phyloP scores from a whole-genome alignment of 2,888 invertebrate species.

The Ceriagrion tenellum region DNA sequence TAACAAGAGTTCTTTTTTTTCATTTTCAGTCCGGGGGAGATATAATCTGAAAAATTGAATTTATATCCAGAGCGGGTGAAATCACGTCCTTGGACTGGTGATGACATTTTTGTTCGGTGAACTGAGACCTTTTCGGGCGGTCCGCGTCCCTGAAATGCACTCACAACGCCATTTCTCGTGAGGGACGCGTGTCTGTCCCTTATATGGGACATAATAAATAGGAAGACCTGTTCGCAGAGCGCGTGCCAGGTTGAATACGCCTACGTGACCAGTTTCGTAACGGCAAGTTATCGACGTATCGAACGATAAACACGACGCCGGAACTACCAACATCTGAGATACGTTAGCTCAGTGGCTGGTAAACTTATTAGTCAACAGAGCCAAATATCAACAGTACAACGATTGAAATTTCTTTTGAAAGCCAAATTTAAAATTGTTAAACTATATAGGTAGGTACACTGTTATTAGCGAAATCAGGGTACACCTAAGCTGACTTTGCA shows the following conservation, averaged over 20 bases:
- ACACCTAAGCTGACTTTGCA: no score
- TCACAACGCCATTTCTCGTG: not conserved
- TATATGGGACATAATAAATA: not conserved
- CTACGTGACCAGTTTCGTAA: slow-evolving; percentile 17
- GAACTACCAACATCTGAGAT: not conserved
- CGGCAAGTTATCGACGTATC: not conserved
- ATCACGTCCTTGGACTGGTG: not conserved
- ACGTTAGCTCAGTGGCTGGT: no score
- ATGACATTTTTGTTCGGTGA: not conserved
- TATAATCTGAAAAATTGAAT: not conserved
- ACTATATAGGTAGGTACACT: no score
- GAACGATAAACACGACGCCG: not conserved
- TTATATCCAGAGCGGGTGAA: not conserved
- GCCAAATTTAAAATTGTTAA: no score
- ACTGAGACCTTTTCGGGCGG: not conserved
- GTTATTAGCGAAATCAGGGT: no score
- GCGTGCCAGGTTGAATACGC: not conserved
- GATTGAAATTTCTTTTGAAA: no score
- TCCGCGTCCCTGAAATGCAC: not conserved
- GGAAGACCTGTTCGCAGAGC: not conserved
- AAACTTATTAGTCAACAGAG: no score
- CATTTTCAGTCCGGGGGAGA: not conserved
- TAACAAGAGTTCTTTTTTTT: not conserved
- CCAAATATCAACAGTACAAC: no score
- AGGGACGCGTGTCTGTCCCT: not conserved